phyloP scores from a whole-genome alignment of 1,140 invertebrate genomes.

The Brachionus paranguensis region DNA sequence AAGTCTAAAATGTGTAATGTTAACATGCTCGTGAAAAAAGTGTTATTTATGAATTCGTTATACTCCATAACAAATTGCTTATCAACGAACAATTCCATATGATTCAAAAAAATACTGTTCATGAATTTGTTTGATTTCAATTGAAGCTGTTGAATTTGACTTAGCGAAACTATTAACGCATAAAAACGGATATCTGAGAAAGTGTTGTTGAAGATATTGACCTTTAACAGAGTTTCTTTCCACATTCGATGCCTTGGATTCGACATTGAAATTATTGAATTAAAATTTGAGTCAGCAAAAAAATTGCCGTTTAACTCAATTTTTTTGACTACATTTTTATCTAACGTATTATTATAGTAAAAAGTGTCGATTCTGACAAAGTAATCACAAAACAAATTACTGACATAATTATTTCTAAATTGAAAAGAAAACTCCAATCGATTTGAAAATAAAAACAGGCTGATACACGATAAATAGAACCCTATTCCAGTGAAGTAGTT shows the following conservation, averaged over 20 bases:
- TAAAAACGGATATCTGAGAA: too few species aligned
- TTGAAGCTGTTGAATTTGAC: too few species aligned
- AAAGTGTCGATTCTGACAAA: too few species aligned
- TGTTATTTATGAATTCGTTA: not conserved
- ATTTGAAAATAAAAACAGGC: too few species aligned
- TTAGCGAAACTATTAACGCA: too few species aligned
- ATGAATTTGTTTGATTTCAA: not conserved
- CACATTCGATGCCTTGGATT: too few species aligned
- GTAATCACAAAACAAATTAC: too few species aligned
- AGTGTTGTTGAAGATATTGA: too few species aligned
- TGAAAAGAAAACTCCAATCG: not conserved
- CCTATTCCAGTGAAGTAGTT: not conserved
- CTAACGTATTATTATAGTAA: too few species aligned
- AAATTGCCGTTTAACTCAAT: not conserved
- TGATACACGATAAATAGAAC: too few species aligned
- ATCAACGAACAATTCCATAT: not conserved
- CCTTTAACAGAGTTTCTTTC: not conserved
- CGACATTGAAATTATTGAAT: not conserved
- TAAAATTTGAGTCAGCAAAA: not conserved
- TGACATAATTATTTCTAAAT: not conserved
- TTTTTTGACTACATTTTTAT: not conserved
- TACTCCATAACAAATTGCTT: not conserved
- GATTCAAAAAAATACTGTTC: not conserved
- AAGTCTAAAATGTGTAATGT: not conserved
- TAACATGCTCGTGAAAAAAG: not conserved